Percentiles rank a stretch among this genome's conserved stretches.
Conservation (phyloP, 2,888 invertebrate genomes). For the Polymixis flavicincta region DNA sequence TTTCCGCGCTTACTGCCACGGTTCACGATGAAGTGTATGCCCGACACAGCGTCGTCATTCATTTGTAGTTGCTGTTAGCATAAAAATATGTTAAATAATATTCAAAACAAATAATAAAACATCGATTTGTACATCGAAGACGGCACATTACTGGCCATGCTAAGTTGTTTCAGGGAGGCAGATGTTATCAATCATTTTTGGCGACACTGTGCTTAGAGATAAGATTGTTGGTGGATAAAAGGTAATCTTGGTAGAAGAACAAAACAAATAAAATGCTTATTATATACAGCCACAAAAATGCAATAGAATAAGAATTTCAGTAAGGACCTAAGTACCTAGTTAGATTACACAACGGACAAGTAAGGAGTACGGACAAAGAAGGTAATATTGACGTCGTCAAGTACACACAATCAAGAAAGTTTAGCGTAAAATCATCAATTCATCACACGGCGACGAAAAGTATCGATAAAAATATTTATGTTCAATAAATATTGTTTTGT, state of each 20-base stretch:
- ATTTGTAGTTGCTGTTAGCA: conserved; percentile 86
- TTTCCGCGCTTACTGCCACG: conserved; percentile 88
- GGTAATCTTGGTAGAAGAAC: conserved; percentile 24
- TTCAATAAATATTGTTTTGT: conserved; percentile 6
- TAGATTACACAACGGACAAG: conserved; percentile 35
- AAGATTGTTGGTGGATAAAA: conserved; percentile 43
- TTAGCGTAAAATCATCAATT: conserved; percentile 38
- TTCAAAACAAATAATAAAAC: not conserved
- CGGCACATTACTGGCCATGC: conserved; percentile 16
- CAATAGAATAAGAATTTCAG: conserved; percentile 33
- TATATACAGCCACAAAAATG: conserved; percentile 60
- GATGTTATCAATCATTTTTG: conserved; percentile 37
- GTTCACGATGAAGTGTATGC: conserved; percentile 93
- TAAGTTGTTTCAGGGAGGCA: conserved; percentile 31
- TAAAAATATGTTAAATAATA: conserved; percentile 29
- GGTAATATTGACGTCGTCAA: conserved; percentile 27
- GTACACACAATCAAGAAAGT: conserved; percentile 39
- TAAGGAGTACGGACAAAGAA: not conserved
- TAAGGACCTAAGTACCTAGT: conserved; percentile 13
- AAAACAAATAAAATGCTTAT: conserved; percentile 40
- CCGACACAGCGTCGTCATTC: conserved; percentile 93
- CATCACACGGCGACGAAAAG: conserved; percentile 12
- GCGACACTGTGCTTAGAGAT: conserved; percentile 26
- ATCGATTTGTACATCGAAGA: conserved; percentile 28
- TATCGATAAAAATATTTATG: conserved; percentile 3